Base-by-base conservation (phyloP, 2,888 invertebrate species). In the Eupeodes luniger region DNA sequence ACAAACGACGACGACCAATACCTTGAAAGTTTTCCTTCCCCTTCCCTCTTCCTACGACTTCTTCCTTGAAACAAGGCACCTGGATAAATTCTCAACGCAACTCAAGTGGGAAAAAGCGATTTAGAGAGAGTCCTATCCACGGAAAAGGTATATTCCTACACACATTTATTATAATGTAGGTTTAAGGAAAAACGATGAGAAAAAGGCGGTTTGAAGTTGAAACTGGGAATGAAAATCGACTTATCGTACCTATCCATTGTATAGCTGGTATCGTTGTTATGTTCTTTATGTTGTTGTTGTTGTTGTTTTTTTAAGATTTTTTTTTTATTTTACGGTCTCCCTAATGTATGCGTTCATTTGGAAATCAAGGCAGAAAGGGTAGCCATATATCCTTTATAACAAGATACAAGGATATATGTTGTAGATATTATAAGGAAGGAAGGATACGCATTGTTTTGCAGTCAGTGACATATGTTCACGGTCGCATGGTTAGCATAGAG, bases 331-430 rank as follows among this genome's bases (percentile, higher is more conserved):
- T 72, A 82, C 75, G 66, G 75, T 83, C 64, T 67, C 79, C 47
- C 80, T 87, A 87, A 87, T 87, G 83, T 83, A 87, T 87, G 83
- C 87, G 74, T 80, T 87, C 87, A 87, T 72, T 83, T 87, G 87
- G 79, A 87, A 87, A 83, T 76, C 72, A 72, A 72, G 79, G 64
- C 49, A 61, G 70, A 80, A 87, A 77, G 80, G 86, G 66, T 85
- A 78, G 59, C 72, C 72, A 72, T 72, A 72, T 57, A 72, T 62
- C 62, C 74, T 19, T 70, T 57, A 40, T 44, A 70, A 70, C 55
- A 70, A 70, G 36, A 49, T 62, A 76, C 47, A 55, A 27, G 62
- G 47, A 76, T 49, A 59, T 72, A 69, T 40, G 16, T 40, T 44
- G 19, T 40, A 62, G 6, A 40, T 62, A 12, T 4, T 12, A 47